Percentiles rank a stretch among this genome's conserved stretches.
Conservation (phyloP, 1,140 invertebrate species). For the Hesperophylax magnus region DNA sequence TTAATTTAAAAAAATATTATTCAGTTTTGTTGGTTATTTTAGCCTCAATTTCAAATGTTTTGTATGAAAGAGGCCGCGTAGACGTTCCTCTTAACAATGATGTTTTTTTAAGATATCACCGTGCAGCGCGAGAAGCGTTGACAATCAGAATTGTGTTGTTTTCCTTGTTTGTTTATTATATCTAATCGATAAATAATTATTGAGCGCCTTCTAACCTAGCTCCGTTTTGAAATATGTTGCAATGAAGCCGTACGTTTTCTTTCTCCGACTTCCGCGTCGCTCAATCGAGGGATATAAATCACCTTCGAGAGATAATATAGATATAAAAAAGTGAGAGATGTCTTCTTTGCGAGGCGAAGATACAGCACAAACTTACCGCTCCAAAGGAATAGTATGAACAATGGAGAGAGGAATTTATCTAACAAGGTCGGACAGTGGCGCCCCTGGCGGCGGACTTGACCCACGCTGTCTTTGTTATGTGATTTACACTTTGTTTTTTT, state of each 20-base stretch:
- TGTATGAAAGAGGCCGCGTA: too few species aligned
- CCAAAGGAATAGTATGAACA: conserved; percentile 8
- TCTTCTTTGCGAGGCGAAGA: conserved; percentile 2
- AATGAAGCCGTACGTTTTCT: conserved; percentile 2
- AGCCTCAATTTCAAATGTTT: too few species aligned
- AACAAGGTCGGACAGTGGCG: conserved; percentile 20
- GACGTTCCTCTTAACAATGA: too few species aligned
- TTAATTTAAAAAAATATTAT: too few species aligned
- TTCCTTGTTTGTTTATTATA: neutral
- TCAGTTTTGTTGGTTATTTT: too few species aligned
- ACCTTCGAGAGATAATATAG: neutral
- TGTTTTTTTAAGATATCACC: too few species aligned
- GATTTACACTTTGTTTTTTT: too few species aligned
- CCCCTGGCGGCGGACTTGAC: neutral
- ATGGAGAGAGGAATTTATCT: conserved; percentile 31
- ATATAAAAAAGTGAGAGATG: conserved; percentile 27
- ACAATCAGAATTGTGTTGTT: too few species aligned
- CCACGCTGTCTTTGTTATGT: neutral
- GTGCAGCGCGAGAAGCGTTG: too few species aligned
- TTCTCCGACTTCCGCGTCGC: conserved; percentile 2
- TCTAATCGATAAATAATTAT: neutral
- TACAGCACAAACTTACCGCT: neutral
- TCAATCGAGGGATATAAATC: neutral
- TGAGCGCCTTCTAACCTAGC: too few species aligned
- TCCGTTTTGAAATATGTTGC: too few species aligned